Evolutionary conservation across 2,113 vertebrate species (phyloP).

Genomic region (Myrmophylax atrothorax): DNA sequence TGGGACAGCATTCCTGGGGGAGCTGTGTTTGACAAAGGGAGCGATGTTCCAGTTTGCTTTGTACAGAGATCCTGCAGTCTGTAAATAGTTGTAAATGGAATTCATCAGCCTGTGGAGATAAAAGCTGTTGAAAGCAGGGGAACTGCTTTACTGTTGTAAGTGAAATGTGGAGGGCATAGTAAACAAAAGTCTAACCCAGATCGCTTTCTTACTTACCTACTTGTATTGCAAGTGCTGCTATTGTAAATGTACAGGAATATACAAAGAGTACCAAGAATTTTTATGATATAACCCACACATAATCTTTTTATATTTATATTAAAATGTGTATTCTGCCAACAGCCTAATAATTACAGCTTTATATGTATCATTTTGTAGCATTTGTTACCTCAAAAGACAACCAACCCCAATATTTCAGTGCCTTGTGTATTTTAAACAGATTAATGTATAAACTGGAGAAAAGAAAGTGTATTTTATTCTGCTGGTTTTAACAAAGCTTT

Average conservation of each 20-base stretch:
- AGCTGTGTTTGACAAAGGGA: background rate
- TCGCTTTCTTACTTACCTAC: background rate
- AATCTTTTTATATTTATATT: slow-evolving; percentile 61
- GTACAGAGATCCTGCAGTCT: background rate
- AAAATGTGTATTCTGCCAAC: slow-evolving; percentile 49
- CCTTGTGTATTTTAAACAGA: slow-evolving; percentile 52
- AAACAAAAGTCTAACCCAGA: background rate
- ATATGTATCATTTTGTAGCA: slow-evolving; percentile 42
- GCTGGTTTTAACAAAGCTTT: background rate
- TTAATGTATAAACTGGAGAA: background rate
- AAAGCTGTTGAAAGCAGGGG: background rate
- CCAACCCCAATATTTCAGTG: slow-evolving; percentile 35
- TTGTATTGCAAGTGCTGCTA: slow-evolving; percentile 52
- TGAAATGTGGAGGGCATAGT: background rate
- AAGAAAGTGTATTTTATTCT: background rate
- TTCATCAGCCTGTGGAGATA: background rate
- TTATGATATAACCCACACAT: background rate
- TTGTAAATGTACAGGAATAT: slow-evolving; percentile 60
- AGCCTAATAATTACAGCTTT: slow-evolving; percentile 51
- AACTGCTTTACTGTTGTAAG: background rate
- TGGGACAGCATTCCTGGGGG: background rate
- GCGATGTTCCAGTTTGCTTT: background rate
- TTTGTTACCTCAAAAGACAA: slow-evolving; percentile 29
- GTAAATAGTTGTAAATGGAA: background rate
- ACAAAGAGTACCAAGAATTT: slow-evolving; percentile 47